Evolutionary conservation across 1,140 invertebrate genomes (phyloP).

Genomic region (Drosophila bipectinata): DNA sequence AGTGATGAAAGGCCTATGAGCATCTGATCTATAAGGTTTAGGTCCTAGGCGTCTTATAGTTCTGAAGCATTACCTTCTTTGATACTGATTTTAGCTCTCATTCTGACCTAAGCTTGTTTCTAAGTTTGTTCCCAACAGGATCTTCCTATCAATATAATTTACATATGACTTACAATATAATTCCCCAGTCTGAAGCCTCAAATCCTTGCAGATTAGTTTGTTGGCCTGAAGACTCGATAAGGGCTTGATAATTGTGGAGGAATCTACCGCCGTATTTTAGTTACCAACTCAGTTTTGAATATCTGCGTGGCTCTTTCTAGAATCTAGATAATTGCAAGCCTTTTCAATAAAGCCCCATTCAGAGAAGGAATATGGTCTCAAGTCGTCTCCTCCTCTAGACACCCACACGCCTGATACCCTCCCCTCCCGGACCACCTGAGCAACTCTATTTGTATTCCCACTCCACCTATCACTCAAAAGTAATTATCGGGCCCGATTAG

Average conservation of each 20-base stretch:
- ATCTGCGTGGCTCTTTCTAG: too few relatives aligned
- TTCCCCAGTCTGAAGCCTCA: not conserved
- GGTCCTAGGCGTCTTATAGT: too few relatives aligned
- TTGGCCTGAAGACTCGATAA: too few relatives aligned
- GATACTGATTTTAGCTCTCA: not conserved
- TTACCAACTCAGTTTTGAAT: not conserved
- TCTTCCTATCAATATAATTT: not conserved
- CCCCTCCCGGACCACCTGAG: not conserved
- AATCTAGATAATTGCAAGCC: too few relatives aligned
- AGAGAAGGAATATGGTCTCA: too few relatives aligned
- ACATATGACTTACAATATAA: not conserved
- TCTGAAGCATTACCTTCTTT: too few relatives aligned
- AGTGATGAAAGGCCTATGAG: not conserved
- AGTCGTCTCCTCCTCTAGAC: too few relatives aligned
- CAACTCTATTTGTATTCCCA: not conserved
- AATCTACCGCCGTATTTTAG: too few relatives aligned
- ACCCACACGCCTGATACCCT: not conserved
- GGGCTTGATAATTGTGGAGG: too few relatives aligned
- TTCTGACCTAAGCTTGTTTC: not conserved
- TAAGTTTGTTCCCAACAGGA: too few relatives aligned
- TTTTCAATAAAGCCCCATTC: too few relatives aligned
- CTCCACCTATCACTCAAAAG: slow-evolving; percentile 45
- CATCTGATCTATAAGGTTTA: not conserved
- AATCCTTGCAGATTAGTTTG: not conserved
- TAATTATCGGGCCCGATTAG: slow-evolving; percentile 71